Evolutionary conservation across 2,113 vertebrate species (phyloP), one percentile per base, ranked within the genome.

Genomic region (Protobothrops mucrosquamatus): DNA sequence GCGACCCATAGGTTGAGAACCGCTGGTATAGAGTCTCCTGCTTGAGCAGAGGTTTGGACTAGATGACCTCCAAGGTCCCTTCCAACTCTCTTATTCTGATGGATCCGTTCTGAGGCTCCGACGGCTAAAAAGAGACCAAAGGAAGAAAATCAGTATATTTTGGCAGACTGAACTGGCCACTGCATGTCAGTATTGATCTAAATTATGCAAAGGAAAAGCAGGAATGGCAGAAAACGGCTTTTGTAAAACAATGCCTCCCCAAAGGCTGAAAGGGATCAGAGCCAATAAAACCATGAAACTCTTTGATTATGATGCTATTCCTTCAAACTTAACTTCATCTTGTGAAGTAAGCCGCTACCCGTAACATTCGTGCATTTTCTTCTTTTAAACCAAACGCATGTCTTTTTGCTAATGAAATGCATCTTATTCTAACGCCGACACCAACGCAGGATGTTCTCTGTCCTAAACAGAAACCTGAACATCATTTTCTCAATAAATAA

Each of bases 181-280:
- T 96, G 94, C 96, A 97, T 96, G 97, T 97, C 98, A 97, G 94
- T 97, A 94, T 97, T 94, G 97, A 85, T 94, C 96, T 94, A 94
- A 94, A 93, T 91, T 94, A 93, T 61, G 51, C 90, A 22, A 0
- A 3, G n/a, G 15, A 9, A 14, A n/a, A 57, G n/a, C 74, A 34
- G 6, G 43, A 56, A 88, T 2, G 52, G 14, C 24, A 51, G 15
- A 14, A 3, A 39, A 92, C 20, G 1, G 6, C 93, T 34, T 51
- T 90, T 81, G 81, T 93, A 52, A 43, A 39, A 39, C 6, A 1
- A 2, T 1, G 23, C 56, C 51, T 61, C 4, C 22, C 6, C 4
- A 0, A 2, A 0, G 3, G 0, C 11, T 56, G 39, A 24, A 10
- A 8, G 1, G 3, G 46, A 2, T 2, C 22, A 15, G 3, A 46